Evolutionary conservation across 2,113 vertebrate genomes (phyloP), one percentile per base, ranked within the genome.

Genomic region (Rostratula benghalensis): DNA sequence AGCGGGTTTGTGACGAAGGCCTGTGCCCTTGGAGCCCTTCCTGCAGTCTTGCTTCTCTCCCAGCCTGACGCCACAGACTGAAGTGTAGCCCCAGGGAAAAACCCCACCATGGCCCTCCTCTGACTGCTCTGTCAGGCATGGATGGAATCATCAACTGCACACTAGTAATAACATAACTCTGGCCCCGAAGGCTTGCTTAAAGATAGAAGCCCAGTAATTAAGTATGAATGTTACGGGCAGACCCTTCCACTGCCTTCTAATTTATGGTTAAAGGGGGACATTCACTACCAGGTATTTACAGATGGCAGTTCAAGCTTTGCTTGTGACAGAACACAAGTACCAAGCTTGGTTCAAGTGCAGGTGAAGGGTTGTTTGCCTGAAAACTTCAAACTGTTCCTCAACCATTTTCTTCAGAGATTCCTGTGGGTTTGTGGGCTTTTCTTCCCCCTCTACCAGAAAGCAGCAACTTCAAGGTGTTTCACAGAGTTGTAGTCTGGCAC

Each of bases 21-120:
- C 54, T 25, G 13, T 13, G 20, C 28, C 45, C 48, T 23, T 6
- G 6, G 20, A n/a, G 18, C 8, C 43, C 27, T 37, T 27, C 18
- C 5, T 37, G 19, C 50, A 41, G 33, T 7, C 14, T 6, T 15
- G 4, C 6, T 8, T 35, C 67, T 68, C 30, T 63, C 60, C 33
- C 6, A 0, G 7, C 6, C 21, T 13, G 7, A 12, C 5, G 31
- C 2, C 30, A 23, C 41, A 46, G 20, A 7, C 8, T 4, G 24
- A 22, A 25, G 21, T 0, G 11, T 2, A 27, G 37, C 64, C 7
- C 15, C 2, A 6, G 27, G 33, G 28, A 4, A 39, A 7, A 31
- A 1, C 35, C 35, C 23, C 24, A 33, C 12, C 61, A 2, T 3
- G 1, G 1, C n/a, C 11, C 27, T 20, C 19, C 5, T 33, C 59